These are phyloP conservation scores for Pyrrhia umbra DNA, from an alignment of 2,888 invertebrate species.

Conservation along the genomic window DNA sequence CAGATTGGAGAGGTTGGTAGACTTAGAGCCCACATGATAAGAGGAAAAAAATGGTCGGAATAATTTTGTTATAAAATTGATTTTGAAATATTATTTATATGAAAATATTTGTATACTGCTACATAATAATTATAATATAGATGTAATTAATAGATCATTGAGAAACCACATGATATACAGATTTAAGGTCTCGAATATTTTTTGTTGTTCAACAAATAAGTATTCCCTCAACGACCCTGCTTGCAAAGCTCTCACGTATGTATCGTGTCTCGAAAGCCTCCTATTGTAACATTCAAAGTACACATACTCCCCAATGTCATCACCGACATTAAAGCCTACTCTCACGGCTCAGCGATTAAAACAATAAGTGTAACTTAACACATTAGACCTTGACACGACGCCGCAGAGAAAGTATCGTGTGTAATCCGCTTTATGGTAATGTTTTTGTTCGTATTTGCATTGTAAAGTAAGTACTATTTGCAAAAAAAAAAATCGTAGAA, in stretches of 20 bases:
- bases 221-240: background rate
- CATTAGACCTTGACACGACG: conserved; percentile 51
- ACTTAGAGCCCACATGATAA: too few relatives aligned
- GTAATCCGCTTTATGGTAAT: conserved; percentile 42
- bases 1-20: too few relatives aligned
- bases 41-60: too few relatives aligned
- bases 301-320: conserved; percentile 52
- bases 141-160: too few relatives aligned
- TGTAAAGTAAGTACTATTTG: too few relatives aligned
- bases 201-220: background rate
- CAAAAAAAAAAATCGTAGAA: too few relatives aligned
- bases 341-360: conserved; percentile 55
- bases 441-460: conserved; percentile 30
- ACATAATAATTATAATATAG: too few relatives aligned
- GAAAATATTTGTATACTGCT: too few relatives aligned
- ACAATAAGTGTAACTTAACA: conserved; percentile 57
- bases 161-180: background rate
- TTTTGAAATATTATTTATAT: too few relatives aligned
- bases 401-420: conserved; percentile 50
- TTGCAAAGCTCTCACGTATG: background rate
- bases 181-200: background rate
- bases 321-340: conserved; percentile 52
- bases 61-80: too few relatives aligned
- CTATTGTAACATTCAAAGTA: conserved; percentile 27
- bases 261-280: conserved; percentile 23